Conservation (phyloP, 37 sponge, comb jelly and placozoan genomes). For the Corticium candelabrum region DNA sequence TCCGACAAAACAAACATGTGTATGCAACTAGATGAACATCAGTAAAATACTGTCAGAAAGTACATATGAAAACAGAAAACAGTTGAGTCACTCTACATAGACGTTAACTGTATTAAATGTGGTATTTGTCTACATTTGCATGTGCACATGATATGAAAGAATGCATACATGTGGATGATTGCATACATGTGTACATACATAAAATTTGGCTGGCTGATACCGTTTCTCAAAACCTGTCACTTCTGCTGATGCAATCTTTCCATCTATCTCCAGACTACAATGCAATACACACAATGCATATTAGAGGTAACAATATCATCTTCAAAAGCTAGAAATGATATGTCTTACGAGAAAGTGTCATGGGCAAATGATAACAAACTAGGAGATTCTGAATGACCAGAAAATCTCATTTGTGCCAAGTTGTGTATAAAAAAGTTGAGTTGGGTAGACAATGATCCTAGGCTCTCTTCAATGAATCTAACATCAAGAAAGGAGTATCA, state of each 20-base stretch:
- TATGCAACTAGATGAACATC: too few relatives aligned
- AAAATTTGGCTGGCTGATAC: constrained; percentile 55
- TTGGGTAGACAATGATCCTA: constrained; percentile 54
- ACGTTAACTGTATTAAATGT: too few relatives aligned
- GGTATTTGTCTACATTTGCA: too few relatives aligned
- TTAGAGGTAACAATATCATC: neutral
- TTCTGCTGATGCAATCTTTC: constrained; percentile 27
- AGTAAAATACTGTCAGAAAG: too few relatives aligned
- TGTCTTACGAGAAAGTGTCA: constrained; percentile 14
- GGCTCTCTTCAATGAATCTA: constrained; percentile 67
- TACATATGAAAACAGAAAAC: too few relatives aligned
- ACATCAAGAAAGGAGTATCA: neutral
- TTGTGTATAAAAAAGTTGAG: constrained; percentile 92
- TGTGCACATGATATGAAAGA: too few relatives aligned
- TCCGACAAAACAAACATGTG: too few relatives aligned
- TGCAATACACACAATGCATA: too few relatives aligned
- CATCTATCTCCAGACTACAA: constrained; percentile 55
- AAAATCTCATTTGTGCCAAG: constrained; percentile 67
- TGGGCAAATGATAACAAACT: constrained; percentile 24
- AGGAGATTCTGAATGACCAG: neutral
- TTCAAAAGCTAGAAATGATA: neutral
- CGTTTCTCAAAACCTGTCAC: constrained; percentile 52
- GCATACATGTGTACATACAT: too few relatives aligned
- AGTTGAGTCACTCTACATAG: too few relatives aligned
- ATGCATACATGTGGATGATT: too few relatives aligned